Conservation (phyloP, 2,797 vertebrate species). For the Peromyscus aztecus region DNA sequence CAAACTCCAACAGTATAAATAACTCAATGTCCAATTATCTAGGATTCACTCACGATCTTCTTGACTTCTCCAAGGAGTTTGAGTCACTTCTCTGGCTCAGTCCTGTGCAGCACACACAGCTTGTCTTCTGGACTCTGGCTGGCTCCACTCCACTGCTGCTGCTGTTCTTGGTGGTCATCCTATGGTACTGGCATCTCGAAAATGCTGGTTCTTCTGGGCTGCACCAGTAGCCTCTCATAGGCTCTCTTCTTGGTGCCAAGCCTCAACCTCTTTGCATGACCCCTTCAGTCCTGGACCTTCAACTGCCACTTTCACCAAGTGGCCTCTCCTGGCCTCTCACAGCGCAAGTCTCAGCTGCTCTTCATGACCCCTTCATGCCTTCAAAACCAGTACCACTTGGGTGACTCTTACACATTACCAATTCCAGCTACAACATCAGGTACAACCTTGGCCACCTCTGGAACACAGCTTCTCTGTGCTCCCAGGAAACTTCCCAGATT, state of each 20-base stretch:
- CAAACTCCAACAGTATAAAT: background rate
- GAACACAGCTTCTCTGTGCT: too few species aligned
- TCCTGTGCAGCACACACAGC: background rate
- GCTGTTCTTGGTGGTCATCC: background rate
- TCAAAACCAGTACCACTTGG: background rate
- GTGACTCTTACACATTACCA: background rate
- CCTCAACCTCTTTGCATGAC: background rate
- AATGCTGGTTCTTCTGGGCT: background rate
- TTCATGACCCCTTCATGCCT: background rate
- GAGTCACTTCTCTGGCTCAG: background rate
- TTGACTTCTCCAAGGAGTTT: background rate
- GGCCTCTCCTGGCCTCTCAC: background rate
- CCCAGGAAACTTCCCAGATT: too few species aligned
- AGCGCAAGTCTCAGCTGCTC: background rate
- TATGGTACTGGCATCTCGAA: background rate
- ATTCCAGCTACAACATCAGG: background rate
- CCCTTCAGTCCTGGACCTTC: background rate
- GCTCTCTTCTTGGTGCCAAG: background rate
- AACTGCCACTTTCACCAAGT: background rate
- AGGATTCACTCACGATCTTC: background rate
- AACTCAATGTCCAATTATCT: background rate
- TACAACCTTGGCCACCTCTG: too few species aligned
- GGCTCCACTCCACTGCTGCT: background rate
- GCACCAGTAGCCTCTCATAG: background rate
- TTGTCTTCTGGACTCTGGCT: background rate